These are phyloP conservation scores for Mythimna ferrago DNA, from an alignment of 2,888 invertebrate genomes.

Conservation along the genomic window DNA sequence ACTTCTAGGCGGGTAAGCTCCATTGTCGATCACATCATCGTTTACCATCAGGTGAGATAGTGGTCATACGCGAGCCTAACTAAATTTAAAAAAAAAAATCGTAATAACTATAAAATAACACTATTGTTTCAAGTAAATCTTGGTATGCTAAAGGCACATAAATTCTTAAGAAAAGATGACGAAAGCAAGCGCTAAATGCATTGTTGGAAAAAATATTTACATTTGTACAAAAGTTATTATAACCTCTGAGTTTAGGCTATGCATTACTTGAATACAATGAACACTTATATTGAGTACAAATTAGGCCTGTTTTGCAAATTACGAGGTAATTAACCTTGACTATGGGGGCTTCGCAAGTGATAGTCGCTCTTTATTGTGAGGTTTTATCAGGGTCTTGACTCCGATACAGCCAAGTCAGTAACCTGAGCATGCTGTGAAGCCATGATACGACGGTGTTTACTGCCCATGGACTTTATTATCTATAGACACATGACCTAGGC, in stretches of 20 bases:
- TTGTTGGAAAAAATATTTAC: background rate
- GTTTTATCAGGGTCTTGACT: background rate
- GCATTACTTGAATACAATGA: constrained; percentile 31
- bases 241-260: background rate
- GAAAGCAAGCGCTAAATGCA: background rate
- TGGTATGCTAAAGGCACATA: background rate
- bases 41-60: no score
- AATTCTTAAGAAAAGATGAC: background rate
- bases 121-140: constrained; percentile 1
- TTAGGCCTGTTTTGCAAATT: constrained; percentile 25
- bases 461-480: background rate
- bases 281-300: constrained; percentile 15
- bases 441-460: background rate
- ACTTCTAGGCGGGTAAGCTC: no score
- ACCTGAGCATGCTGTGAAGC: no score
- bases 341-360: constrained; percentile 13
- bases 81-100: background rate
- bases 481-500: background rate
- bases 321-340: constrained; percentile 38
- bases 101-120: background rate
- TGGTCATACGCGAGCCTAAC: no score
- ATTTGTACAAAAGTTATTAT: background rate
- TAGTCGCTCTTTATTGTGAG: constrained; percentile 1
- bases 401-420: background rate
- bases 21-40: no score